Base-by-base conservation (phyloP, 1,140 invertebrate genomes). In the Stegodyphus dumicola region DNA sequence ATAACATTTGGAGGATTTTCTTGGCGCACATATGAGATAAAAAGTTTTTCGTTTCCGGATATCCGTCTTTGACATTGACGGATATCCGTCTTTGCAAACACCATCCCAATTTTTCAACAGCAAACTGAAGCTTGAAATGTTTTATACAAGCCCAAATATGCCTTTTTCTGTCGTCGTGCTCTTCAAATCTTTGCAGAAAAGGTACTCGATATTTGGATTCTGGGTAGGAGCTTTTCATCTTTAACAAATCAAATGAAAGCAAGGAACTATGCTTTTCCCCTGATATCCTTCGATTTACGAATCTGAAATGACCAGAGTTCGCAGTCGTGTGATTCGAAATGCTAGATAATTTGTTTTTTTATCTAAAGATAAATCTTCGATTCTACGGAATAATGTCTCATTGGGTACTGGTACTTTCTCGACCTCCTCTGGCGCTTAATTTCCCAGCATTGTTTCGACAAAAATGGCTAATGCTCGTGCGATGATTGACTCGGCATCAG, bases 311-410 rank as follows among this genome's bases (percentile, higher is more conserved):
- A 11, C 65, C 65, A n/a, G n/a, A 66, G 17, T 10, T 66, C 6
- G n/a, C 65, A 10, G 7, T 66, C 65, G 65, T 66, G n/a, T n/a
- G n/a, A 66, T 66, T 66, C n/a, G 65, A 66, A 66, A 66, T 66
- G 65, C 7, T 66, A 6, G n/a, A 17, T n/a, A 66, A 10, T 66
- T 66, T n/a, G n/a, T 66, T 66, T 11, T 66, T 66, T 17, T 66
- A n/a, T 66, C 65, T n/a, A n/a, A 66, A 66, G 65, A 66, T 66
- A 66, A 66, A n/a, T 66, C 17, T 66, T 66, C 17, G 10, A n/a
- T 66, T 17, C 17, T 7, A 11, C 7, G 7, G 6, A 66, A 6
- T 66, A 17, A 6, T 66, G 65, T n/a, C 6, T 66, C 11, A 17
- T 66, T 66, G 13, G n/a, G n/a, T 11, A 17, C 6, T 17, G 65